Evolutionary conservation across 2,113 vertebrate species (phyloP).

Genomic region (Mugil cephalus): DNA sequence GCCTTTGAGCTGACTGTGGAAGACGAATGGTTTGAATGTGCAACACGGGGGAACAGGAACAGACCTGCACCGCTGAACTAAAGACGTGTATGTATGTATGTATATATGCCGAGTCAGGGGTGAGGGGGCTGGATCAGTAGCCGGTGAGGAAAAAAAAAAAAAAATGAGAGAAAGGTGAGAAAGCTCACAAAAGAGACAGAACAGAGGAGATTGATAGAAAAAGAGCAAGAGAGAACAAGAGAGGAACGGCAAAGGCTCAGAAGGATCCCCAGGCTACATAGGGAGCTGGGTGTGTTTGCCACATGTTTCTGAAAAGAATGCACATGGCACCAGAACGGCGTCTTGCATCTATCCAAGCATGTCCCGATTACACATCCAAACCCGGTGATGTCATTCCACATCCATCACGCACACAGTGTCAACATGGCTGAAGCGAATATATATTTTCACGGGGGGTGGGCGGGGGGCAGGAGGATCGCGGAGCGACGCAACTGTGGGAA

Average conservation of each 20-base stretch:
- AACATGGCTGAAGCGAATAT: conserved; percentile 46
- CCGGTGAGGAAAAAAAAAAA: conserved; percentile 4
- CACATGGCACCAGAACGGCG: conserved; percentile 47
- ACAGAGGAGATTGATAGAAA: conserved; percentile 44
- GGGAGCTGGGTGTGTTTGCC: conserved; percentile 75
- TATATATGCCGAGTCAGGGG: not conserved
- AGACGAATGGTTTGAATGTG: conserved; percentile 47
- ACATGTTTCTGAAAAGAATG: conserved; percentile 63
- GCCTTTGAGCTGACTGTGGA: conserved; percentile 29
- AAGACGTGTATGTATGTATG: conserved; percentile 34
- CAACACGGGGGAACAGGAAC: conserved; percentile 54
- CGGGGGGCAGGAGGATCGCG: conserved; percentile 8
- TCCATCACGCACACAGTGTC: conserved; percentile 49
- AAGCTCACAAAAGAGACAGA: conserved; percentile 20
- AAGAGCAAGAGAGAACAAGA: conserved; percentile 36
- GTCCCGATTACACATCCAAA: conserved; percentile 59
- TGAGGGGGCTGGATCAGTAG: conserved; percentile 9
- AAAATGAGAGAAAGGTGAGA: conserved; percentile 27
- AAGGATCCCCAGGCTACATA: conserved; percentile 80
- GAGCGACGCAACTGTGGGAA: conserved; percentile 47
- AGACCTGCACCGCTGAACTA: conserved; percentile 58
- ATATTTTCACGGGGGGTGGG: conserved; percentile 7
- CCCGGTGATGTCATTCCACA: conserved; percentile 66
- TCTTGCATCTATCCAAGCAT: conserved; percentile 60
- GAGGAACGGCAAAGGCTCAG: conserved; percentile 57